Conservation (phyloP, 2,888 invertebrate species). For the Leistus spinibarbis region DNA sequence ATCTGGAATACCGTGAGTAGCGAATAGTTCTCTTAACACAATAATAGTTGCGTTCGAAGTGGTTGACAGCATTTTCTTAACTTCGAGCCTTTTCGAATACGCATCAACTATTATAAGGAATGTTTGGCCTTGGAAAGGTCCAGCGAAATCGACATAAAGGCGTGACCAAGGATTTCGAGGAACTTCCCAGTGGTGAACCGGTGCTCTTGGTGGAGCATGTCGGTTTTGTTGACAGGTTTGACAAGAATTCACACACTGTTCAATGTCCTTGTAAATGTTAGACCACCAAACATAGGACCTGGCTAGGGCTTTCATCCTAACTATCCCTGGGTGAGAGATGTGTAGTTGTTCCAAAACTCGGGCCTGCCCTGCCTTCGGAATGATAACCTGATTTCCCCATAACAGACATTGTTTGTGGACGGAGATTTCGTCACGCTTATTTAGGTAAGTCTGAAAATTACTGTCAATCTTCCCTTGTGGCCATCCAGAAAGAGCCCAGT, state of each 20-base stretch:
- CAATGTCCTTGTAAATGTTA: constrained; percentile 42
- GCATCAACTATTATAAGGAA: constrained; percentile 44
- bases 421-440: constrained; percentile 37
- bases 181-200: constrained; percentile 44
- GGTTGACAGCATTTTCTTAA: constrained; percentile 32
- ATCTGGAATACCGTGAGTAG: constrained; percentile 44
- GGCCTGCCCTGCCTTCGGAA: constrained; percentile 33
- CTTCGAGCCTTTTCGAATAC: constrained; percentile 46
- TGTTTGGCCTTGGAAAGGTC: constrained; percentile 40
- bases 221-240: constrained; percentile 42
- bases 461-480: background rate
- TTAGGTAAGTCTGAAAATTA: constrained; percentile 14
- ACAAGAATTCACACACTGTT: constrained; percentile 42
- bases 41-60: constrained; percentile 33
- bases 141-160: constrained; percentile 46
- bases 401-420: constrained; percentile 41
- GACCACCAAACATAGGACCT: constrained; percentile 16
- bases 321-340: constrained; percentile 34
- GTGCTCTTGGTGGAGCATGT: constrained; percentile 43
- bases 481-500: constrained; percentile 26
- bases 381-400: constrained; percentile 42
- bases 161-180: constrained; percentile 43
- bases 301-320: background rate
- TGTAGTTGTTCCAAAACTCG: constrained; percentile 37
- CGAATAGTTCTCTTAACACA: constrained; percentile 38